Evolutionary conservation across 2,113 vertebrate genomes (phyloP).

Genomic region (Gnathonemus echidnorhynchus): DNA sequence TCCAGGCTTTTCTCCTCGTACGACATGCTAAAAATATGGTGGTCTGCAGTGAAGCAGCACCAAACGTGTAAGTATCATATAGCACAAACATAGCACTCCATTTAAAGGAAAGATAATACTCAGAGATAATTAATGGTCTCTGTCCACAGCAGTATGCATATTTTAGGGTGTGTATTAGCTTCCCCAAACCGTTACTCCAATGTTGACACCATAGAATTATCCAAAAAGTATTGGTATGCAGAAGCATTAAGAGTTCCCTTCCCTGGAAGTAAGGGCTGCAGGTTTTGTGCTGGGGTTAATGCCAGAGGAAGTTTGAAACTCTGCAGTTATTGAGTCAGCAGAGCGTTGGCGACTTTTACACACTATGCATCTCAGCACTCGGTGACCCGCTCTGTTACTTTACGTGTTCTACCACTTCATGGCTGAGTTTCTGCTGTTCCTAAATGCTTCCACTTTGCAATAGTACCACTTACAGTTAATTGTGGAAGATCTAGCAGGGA

Average conservation of each 20-base stretch:
- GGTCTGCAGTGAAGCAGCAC: not conserved
- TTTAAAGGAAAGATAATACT: conserved; percentile 8
- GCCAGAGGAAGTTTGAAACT: not conserved
- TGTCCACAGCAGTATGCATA: not conserved
- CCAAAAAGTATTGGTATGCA: not conserved
- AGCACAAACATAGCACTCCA: not conserved
- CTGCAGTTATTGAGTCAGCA: not conserved
- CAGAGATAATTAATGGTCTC: not conserved
- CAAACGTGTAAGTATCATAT: not conserved
- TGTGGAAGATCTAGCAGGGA: not conserved
- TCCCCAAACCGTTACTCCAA: not conserved
- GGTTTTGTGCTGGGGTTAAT: not conserved
- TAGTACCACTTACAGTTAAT: not conserved
- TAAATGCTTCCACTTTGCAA: not conserved
- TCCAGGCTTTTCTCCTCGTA: not conserved
- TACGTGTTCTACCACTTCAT: not conserved
- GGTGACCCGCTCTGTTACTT: not conserved
- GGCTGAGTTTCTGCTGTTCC: not conserved
- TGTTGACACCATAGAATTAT: not conserved
- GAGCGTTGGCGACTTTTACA: not conserved
- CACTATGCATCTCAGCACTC: not conserved
- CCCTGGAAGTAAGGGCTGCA: not conserved
- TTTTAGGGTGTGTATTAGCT: not conserved
- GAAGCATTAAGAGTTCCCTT: not conserved
- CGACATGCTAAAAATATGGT: not conserved